These are phyloP conservation scores for Ciconia maguari DNA, from an alignment of 2,113 vertebrate species.

Conservation along the genomic window DNA sequence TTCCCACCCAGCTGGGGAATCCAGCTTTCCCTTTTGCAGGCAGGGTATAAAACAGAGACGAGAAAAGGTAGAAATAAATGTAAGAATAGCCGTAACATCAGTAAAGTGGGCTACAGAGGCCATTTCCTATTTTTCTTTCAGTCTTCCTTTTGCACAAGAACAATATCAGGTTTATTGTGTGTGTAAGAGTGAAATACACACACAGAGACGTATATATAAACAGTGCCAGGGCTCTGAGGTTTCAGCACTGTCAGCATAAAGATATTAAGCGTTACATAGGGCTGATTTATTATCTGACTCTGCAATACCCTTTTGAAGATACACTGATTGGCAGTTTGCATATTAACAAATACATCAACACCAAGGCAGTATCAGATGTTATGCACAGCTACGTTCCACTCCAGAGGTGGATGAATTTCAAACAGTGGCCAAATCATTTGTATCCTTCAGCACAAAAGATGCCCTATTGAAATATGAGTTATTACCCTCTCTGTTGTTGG, in stretches of 20 bases:
- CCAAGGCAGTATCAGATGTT: neutral
- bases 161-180: neutral
- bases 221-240: neutral
- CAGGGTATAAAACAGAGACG: neutral
- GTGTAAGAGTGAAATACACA: neutral
- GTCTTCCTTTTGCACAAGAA: neutral
- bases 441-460: neutral
- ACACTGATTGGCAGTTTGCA: slow-evolving; percentile 10
- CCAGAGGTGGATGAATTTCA: neutral
- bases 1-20: neutral
- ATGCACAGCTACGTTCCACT: neutral
- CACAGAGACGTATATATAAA: neutral
- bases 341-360: slow-evolving; percentile 22
- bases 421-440: neutral
- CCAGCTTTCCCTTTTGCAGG: neutral
- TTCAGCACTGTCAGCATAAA: neutral
- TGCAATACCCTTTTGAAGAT: slow-evolving; percentile 17
- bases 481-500: neutral
- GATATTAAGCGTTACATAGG: neutral
- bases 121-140: neutral
- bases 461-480: neutral
- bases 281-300: slow-evolving; percentile 4
- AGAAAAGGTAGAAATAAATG: neutral
- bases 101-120: neutral
- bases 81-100: neutral